Conservation (phyloP, 2,888 invertebrate genomes). For the Synanthedon tipuliformis region DNA sequence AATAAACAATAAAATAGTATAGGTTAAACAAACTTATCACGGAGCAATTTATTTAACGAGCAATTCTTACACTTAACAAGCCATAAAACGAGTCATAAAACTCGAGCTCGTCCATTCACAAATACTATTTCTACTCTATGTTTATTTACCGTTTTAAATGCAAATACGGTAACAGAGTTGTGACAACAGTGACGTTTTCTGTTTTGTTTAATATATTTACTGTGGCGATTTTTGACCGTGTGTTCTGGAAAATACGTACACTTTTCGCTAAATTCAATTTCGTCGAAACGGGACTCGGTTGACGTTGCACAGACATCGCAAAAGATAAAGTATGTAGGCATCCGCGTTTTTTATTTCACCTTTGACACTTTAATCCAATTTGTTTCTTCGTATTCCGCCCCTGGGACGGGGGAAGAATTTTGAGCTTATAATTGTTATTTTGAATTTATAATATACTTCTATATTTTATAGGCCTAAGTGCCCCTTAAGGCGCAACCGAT, state of each 20-base stretch:
- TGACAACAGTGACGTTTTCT: conserved; percentile 29
- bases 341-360: conserved; percentile 64
- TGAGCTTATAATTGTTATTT: conserved; percentile 63
- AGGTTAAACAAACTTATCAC: conserved; percentile 29
- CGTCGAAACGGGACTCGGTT: conserved; percentile 16
- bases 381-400: conserved; percentile 60
- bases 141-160: conserved; percentile 65
- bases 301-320: conserved; percentile 52
- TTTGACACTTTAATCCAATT: conserved; percentile 71
- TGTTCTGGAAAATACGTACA: conserved; percentile 9
- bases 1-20: not conserved
- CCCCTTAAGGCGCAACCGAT: conserved; percentile 6
- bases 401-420: conserved; percentile 55
- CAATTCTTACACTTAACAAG: conserved; percentile 62
- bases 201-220: conserved; percentile 22
- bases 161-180: conserved; percentile 45
- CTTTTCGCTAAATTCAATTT: conserved; percentile 16
- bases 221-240: conserved; percentile 25
- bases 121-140: conserved; percentile 44
- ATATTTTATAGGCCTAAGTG: conserved; percentile 19
- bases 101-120: conserved; percentile 56
- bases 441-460: conserved; percentile 45
- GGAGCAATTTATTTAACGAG: conserved; percentile 60
- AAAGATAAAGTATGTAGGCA: conserved; percentile 38
- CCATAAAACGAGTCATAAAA: conserved; percentile 64